Base-by-base conservation (phyloP, 2,888 invertebrate species). In the Cactoblastis cactorum region DNA sequence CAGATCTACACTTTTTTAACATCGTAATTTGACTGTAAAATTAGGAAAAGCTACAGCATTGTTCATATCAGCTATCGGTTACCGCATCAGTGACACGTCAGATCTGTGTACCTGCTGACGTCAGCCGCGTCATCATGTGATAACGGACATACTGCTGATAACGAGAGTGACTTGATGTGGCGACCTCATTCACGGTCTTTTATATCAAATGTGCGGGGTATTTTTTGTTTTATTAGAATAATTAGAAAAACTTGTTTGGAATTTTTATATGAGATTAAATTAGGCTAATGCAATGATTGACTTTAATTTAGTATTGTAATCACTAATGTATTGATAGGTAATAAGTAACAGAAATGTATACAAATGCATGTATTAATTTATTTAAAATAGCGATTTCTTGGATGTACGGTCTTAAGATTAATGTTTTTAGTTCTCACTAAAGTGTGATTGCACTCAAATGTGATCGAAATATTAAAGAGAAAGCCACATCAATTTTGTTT, bases 61-160 rank as follows among this genome's bases (percentile, higher is more conserved):
- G 28, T 28, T 28, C 28, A 28, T 28, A 28, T 28, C 28, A 28
- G 33, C 11, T 45, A 33, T 45, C 45, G 15, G 33, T 32, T 32
- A 45, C 45, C 14, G 33, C 33, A 45, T 45, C 45, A 45, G 17
- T 17, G 17, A 28, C 28, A 33, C 19, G 9, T 17, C 45, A 45
- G 17, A 28, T 33, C 28, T 45, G 45, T 33, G 33, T 45, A 33
- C 17, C 33, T 33, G 32, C 18, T 11, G 17, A 18, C 45, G 45
- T 45, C 45, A 45, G n/a, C 15, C 45, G 45, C 45, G 45, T 45
- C 45, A 45, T 33, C 28, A n/a, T 1, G 17, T n/a, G 28, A 33
- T 12, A 45, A 32, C 33, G 19, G 11, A 32, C 45, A 45, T 18
- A 33, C 4, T 17, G 33, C 17, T 45, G 33, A 45, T 32, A 33